Base-by-base conservation (phyloP, 2,888 invertebrate genomes). In the Drosophila buzzatii region DNA sequence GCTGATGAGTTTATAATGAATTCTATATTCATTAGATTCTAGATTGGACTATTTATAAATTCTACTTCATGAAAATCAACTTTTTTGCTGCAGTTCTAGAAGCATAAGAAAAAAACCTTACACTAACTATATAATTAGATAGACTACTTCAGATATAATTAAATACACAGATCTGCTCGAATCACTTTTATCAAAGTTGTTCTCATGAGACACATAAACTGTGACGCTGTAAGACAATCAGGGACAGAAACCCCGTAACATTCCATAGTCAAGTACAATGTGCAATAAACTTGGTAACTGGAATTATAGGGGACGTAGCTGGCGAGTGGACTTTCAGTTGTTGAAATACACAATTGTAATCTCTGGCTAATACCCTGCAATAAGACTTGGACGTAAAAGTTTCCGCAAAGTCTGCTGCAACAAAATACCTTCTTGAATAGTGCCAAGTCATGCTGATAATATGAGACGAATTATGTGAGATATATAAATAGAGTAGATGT, bases 361-460 rank as follows among this genome's bases (percentile, higher is more conserved):
- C 84, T 76, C 49, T n/a, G n/a, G 37, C 56, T 77, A 84, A 89
- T 81, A 76, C 81, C 70, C 72, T 23, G 57, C 57, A 64, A 77
- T 65, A 44, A 82, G 44, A 41, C 69, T 35, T 60, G 60, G 69
- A 49, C 60, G 57, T 59, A 82, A 82, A 87, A 74, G 82, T 87
- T 87, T 89, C 88, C 90, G 66, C 49, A 18, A 80, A 82, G 80
- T 87, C 77, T 81, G 70, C 51, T 39, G 55, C 64, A 76, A 23
- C 45, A 18, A 44, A 78, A 27, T 44, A 67, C 70, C 65, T 59
- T 51, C 47, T 18, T 8, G 33, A 49, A 41, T 71, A 53, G 5
- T 70, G 80, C 56, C 20, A 52, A 66, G 70, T 90, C 90, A 85
- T 82, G 70, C 76, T 88, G 78, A 85, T 88, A 76, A 79, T 72